A percentile compares a stretch with the other conserved stretches of the same genome.
These are phyloP conservation scores for Melanotaenia boesemani DNA, from an alignment of 2,797 vertebrate species.

Conservation along the genomic window DNA sequence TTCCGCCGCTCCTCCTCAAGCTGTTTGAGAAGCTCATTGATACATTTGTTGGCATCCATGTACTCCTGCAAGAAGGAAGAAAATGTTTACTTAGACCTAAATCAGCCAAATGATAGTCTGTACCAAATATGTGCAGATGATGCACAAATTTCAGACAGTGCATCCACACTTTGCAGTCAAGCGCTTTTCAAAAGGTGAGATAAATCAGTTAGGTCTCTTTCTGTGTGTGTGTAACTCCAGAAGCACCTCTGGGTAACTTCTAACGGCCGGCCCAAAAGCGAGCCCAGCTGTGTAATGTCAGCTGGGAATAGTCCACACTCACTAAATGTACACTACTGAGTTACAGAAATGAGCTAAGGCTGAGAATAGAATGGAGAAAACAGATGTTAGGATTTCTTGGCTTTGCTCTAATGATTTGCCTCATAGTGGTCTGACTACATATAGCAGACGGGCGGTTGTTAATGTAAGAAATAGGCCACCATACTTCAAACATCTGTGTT, in stretches of 20 bases:
- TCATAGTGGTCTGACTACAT: conserved; percentile 54
- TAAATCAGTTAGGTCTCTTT: conserved; percentile 57
- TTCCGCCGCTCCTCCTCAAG: conserved; percentile 90
- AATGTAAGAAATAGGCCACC: conserved; percentile 55
- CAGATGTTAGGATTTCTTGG: conserved; percentile 70
- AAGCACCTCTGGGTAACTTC: conserved; percentile 73
- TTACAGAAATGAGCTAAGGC: conserved; percentile 73
- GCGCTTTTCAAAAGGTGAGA: conserved; percentile 49
- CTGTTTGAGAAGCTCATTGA: conserved; percentile 89
- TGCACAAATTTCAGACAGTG: not conserved
- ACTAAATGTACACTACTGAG: conserved; percentile 66
- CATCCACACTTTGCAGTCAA: conserved; percentile 20
- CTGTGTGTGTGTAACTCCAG: conserved; percentile 69
- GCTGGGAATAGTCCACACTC: conserved; percentile 70
- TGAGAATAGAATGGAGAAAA: conserved; percentile 62
- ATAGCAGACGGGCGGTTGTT: conserved; percentile 42
- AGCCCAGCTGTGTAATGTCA: conserved; percentile 79
- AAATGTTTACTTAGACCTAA: conserved; percentile 35
- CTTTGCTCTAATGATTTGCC: conserved; percentile 65
- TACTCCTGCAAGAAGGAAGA: conserved; percentile 83
- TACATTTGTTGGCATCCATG: conserved; percentile 91
- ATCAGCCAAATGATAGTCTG: not conserved
- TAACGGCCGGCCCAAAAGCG: conserved; percentile 52
- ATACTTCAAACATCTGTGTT: conserved; percentile 54
- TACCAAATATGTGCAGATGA: not conserved